Base-by-base conservation (phyloP, 1,140 invertebrate genomes). In the Pachyrhynchus sulphureomaculatus region DNA sequence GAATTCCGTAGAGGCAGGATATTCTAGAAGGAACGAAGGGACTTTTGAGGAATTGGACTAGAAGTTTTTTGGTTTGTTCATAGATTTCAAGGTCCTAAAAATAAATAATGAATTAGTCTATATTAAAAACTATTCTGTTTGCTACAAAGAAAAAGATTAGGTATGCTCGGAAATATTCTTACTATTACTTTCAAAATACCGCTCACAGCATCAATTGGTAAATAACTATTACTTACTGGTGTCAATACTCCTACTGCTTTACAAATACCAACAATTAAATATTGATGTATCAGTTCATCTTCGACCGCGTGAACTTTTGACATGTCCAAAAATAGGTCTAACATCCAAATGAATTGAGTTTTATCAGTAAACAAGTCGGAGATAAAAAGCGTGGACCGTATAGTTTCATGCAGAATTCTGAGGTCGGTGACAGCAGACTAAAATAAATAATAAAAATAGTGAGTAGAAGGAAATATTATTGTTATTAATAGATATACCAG, bases 281-380 rank as follows among this genome's bases (percentile, higher is more conserved):
- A 88, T 65, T 86, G 85, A 67, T 82, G 80, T 9, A 88, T 68
- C n/a, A 90, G 80, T 69, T 88, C 86, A 78, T 91, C 88, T 70
- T 91, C 88, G 0, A 75, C 53, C 1, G 82, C 80, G 69, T 90
- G 86, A 18, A 70, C 72, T 62, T 81, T 83, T n/a, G 82, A 78
- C 2, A 91, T 73, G 34, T 87, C 84, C 32, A 88, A 66, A 66
- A 86, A 84, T 0, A 80, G 80, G 52, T 87, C 82, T 39, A 89
- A 72, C 85, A 91, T 86, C 88, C 88, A 90, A 62, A 83, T 80
- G 73, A 84, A 90, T 71, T 91, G 89, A 1, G 79, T 74, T 57
- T 80, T 76, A 62, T 89, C 87, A 2, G 82, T 82, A 71, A 92
- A 91, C 34, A 92, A 70, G 68, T 91, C 89, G 0, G 88, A 90